These are phyloP conservation scores for Macrobrachium nipponense DNA, from an alignment of 1,140 invertebrate species.

Conservation along the genomic window DNA sequence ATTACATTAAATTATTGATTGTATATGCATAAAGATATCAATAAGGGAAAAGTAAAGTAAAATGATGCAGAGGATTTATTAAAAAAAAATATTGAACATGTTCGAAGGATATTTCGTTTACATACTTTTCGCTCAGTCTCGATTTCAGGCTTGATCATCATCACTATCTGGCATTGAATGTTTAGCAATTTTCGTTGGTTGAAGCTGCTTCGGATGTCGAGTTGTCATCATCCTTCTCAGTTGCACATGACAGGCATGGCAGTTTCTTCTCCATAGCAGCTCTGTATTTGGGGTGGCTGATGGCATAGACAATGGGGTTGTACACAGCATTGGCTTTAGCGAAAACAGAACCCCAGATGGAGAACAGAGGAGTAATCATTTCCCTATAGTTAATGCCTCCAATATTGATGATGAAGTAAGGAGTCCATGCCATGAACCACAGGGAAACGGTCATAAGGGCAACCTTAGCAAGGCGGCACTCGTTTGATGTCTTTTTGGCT, in stretches of 20 bases:
- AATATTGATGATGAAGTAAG: constrained; percentile 5
- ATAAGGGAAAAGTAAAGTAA: not conserved
- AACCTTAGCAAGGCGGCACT: constrained; percentile 8
- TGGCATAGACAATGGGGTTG: constrained; percentile 9
- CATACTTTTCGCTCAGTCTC: too few species aligned
- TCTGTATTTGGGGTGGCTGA: constrained; percentile 6
- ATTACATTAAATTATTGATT: too few species aligned
- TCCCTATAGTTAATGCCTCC: not conserved
- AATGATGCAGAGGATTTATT: too few species aligned
- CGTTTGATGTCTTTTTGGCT: not conserved
- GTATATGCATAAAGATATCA: too few species aligned
- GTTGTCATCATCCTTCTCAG: not conserved
- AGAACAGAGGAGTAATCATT: not conserved
- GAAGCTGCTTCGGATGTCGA: not conserved
- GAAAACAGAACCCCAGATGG: constrained; percentile 24
- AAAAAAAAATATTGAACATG: too few species aligned
- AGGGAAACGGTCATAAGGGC: constrained; percentile 8
- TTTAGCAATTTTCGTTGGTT: not conserved
- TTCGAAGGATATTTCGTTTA: too few species aligned
- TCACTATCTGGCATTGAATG: too few species aligned
- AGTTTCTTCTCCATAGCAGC: constrained; percentile 7
- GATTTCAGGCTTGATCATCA: too few species aligned
- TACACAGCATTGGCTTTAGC: constrained; percentile 11
- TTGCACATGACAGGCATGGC: not conserved
- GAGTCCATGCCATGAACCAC: constrained; percentile 3